A percentile compares a stretch with the other conserved stretches of the same genome.
Evolutionary conservation across 53 echinoderm and acorn worm genomes (phyloP).

Genomic region (Paracentrotus lividus): DNA sequence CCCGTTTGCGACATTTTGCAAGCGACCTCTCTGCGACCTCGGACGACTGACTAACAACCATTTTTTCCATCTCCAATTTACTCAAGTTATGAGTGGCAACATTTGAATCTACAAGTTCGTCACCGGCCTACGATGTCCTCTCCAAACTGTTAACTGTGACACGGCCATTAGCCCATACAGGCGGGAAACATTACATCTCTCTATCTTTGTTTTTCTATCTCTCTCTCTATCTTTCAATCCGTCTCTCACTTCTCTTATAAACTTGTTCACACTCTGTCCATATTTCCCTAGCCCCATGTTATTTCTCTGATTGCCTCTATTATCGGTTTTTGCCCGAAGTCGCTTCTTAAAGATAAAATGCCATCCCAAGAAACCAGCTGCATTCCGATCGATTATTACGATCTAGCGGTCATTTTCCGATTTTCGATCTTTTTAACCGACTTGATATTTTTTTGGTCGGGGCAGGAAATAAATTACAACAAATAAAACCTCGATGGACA

Average conservation of each 20-base stretch:
- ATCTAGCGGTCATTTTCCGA: slow-evolving; percentile 63
- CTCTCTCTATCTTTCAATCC: neutral
- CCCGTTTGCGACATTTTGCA: too few relatives aligned
- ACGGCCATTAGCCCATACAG: too few relatives aligned
- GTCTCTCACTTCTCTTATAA: neutral
- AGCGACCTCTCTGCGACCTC: too few relatives aligned
- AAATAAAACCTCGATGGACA: neutral
- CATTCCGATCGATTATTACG: slow-evolving; percentile 46
- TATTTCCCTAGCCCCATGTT: neutral
- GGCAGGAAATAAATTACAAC: slow-evolving; percentile 30
- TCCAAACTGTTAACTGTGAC: too few relatives aligned
- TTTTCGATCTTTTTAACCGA: slow-evolving; percentile 47
- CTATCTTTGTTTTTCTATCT: neutral
- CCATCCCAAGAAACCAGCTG: slow-evolving; percentile 54
- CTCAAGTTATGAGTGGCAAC: too few relatives aligned
- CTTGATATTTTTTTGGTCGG: slow-evolving; percentile 20
- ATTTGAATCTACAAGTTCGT: too few relatives aligned
- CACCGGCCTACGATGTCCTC: too few relatives aligned
- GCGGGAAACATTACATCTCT: too few relatives aligned
- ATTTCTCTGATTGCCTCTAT: slow-evolving; percentile 21
- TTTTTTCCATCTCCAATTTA: too few relatives aligned
- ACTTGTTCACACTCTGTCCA: neutral
- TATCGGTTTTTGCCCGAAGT: slow-evolving; percentile 45
- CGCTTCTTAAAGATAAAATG: slow-evolving; percentile 48
- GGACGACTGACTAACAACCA: too few relatives aligned